These are phyloP conservation scores for Zosterops lateralis DNA, from an alignment of 2,113 vertebrate species.

Conservation along the genomic window DNA sequence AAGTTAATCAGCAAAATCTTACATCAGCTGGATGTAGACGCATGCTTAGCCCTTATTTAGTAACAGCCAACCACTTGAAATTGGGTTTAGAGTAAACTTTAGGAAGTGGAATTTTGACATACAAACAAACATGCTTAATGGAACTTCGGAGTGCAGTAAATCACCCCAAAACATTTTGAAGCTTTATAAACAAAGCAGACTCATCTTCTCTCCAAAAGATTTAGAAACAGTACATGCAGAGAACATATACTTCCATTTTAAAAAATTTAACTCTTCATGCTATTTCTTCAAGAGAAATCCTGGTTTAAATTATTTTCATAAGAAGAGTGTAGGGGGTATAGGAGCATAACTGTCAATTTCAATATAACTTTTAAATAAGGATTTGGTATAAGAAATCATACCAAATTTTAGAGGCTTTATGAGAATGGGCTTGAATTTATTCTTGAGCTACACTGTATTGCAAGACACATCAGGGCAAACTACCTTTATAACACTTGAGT, in stretches of 20 bases:
- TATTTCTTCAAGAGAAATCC: background rate
- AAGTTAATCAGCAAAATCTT: background rate
- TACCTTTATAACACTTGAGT: background rate
- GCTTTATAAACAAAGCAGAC: background rate
- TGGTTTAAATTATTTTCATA: background rate
- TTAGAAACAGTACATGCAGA: background rate
- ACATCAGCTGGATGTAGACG: background rate
- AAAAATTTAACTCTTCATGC: background rate
- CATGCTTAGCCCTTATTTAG: background rate
- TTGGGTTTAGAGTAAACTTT: background rate
- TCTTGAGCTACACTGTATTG: background rate
- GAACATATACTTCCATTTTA: background rate
- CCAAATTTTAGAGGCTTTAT: background rate
- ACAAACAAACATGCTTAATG: background rate
- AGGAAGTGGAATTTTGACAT: background rate
- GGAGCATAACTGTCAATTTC: background rate
- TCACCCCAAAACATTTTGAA: background rate
- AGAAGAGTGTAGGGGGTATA: background rate
- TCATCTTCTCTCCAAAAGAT: background rate
- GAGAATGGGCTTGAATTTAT: background rate
- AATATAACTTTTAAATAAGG: background rate
- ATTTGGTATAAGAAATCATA: background rate
- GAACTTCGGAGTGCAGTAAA: background rate
- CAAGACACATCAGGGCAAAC: background rate
- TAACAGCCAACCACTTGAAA: background rate